These are phyloP conservation scores for Epiperipatus broadwayi DNA, from an alignment of 2,888 invertebrate genomes.

Conservation along the genomic window DNA sequence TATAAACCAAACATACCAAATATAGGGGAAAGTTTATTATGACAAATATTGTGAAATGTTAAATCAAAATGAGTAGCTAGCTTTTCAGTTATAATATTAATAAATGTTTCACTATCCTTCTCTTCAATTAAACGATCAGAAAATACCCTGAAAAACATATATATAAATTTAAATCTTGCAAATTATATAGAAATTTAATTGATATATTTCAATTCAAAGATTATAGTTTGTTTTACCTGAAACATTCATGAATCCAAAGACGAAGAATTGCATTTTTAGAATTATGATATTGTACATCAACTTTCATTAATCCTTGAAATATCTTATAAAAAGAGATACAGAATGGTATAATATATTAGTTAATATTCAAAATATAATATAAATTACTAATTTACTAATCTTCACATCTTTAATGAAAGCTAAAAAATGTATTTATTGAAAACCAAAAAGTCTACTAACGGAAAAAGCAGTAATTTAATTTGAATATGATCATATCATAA, in stretches of 20 bases:
- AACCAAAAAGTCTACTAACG: constrained; percentile 8
- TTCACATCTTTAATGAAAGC: constrained; percentile 1
- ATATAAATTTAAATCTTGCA: too few species aligned
- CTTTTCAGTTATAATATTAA: constrained; percentile 45
- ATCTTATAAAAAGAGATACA: constrained; percentile 27
- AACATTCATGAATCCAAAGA: constrained; percentile 69
- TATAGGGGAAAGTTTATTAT: constrained; percentile 44
- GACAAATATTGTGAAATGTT: constrained; percentile 55
- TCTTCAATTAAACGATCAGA: constrained; percentile 57
- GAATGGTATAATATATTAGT: too few species aligned
- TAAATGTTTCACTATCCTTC: constrained; percentile 58
- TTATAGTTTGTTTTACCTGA: too few species aligned
- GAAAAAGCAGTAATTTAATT: too few species aligned
- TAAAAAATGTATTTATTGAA: neutral
- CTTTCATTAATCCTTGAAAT: constrained; percentile 54
- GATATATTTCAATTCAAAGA: too few species aligned
- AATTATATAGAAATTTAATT: too few species aligned
- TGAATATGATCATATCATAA: too few species aligned
- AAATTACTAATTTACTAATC: too few species aligned
- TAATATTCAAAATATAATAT: too few species aligned
- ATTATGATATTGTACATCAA: constrained; percentile 54
- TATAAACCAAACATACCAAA: constrained; percentile 27
- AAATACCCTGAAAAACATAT: too few species aligned
- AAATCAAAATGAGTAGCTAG: constrained; percentile 58
- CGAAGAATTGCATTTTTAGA: constrained; percentile 48